phyloP scores from a whole-genome alignment of 2,888 invertebrate genomes.

The Zele albiditarsus region DNA sequence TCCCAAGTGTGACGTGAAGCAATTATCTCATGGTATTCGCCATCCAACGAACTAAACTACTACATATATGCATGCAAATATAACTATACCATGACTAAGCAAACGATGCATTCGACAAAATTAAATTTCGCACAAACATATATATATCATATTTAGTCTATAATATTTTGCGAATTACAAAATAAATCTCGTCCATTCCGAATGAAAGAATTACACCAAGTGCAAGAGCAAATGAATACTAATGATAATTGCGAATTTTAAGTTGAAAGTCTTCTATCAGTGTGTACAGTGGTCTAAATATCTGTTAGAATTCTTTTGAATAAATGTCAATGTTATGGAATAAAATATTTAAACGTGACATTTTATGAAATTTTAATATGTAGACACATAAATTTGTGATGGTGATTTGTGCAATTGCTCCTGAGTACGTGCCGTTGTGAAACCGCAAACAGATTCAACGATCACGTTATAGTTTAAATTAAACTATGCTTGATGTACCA shows the following conservation, averaged over 20 bases:
- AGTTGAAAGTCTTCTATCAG: too few relatives aligned
- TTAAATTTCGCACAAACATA: background rate
- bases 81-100: background rate
- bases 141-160: too few relatives aligned
- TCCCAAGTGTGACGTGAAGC: constrained; percentile 44
- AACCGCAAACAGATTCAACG: constrained; percentile 32
- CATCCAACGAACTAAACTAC: background rate
- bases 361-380: background rate
- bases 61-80: background rate
- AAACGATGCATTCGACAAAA: background rate
- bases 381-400: constrained; percentile 14
- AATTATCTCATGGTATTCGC: constrained; percentile 38
- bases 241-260: too few relatives aligned
- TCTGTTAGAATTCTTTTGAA: background rate
- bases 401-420: background rate
- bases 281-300: too few relatives aligned
- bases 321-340: background rate
- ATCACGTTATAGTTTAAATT: constrained; percentile 18
- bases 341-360: background rate
- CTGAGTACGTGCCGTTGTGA: constrained; percentile 30
- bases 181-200: too few relatives aligned
- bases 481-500: constrained; percentile 1
- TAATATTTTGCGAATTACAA: too few relatives aligned
- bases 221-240: too few relatives aligned
- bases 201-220: too few relatives aligned